A percentile compares a stretch with the other conserved stretches of the same genome.
Conservation (phyloP, 2,797 vertebrate genomes). For the Limnodromus scolopaceus region DNA sequence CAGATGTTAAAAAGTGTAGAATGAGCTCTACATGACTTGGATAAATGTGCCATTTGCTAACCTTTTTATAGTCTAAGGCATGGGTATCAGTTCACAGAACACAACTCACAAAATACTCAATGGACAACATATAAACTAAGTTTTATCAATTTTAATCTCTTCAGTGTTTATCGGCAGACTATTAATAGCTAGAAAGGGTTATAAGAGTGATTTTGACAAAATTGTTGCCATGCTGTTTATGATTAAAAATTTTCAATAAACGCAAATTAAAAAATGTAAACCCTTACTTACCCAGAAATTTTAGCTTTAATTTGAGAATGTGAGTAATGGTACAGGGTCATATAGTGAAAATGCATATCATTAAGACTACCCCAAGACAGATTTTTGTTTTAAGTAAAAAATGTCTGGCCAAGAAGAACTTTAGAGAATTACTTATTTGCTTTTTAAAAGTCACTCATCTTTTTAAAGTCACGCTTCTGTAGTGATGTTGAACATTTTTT, state of each 20-base stretch:
- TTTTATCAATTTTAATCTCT: not conserved
- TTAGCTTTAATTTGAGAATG: not conserved
- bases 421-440: constrained; percentile 50
- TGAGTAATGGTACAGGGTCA: not conserved
- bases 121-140: not conserved
- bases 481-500: not conserved
- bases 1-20: not conserved
- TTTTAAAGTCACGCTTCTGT: constrained; percentile 21
- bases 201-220: not conserved
- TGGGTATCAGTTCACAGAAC: not conserved
- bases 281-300: not conserved
- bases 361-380: not conserved
- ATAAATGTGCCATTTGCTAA: not conserved
- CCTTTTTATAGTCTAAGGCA: not conserved
- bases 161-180: not conserved
- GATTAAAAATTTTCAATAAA: not conserved
- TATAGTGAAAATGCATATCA: not conserved
- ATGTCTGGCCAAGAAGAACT: constrained; percentile 28
- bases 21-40: not conserved
- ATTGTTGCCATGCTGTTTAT: not conserved
- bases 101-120: not conserved
- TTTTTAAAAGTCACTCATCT: constrained; percentile 6
- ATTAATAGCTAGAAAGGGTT: not conserved
- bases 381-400: constrained; percentile 44
- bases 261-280: not conserved